Percentiles rank a stretch among this genome's conserved stretches.
phyloP scores from a whole-genome alignment of 2,888 invertebrate species.

The Meteorus cinctellus region DNA sequence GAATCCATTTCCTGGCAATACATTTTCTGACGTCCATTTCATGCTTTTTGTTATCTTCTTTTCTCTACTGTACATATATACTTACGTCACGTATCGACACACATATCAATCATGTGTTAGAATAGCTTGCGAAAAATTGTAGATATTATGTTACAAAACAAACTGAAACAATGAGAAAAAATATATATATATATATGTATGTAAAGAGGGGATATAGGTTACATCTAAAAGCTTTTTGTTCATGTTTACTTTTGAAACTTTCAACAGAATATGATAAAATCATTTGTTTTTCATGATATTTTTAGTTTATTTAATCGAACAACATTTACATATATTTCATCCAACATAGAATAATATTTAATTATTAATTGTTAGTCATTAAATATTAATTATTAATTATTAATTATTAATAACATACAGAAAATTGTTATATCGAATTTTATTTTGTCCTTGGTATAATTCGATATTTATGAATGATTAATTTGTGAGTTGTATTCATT shows the following conservation, averaged over 20 bases:
- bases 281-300: not conserved
- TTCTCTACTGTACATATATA: not conserved
- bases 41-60: not conserved
- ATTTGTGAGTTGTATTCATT: not conserved
- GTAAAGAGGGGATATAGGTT: not conserved
- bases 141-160: not conserved
- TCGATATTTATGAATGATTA: not conserved
- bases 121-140: not conserved
- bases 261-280: not conserved
- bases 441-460: not conserved
- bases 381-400: not conserved
- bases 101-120: not conserved
- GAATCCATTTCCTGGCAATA: slow-evolving; percentile 6
- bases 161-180: not conserved
- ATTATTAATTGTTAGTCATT: not conserved
- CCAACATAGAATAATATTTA: not conserved
- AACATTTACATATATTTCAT: not conserved
- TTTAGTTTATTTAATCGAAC: not conserved
- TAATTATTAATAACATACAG: not conserved
- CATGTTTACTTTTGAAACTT: not conserved
- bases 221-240: not conserved
- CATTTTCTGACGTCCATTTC: not conserved
- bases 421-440: not conserved
- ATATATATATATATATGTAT: not conserved
- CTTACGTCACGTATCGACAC: slow-evolving; percentile 1